A percentile compares a stretch with the other conserved stretches of the same genome.
These are phyloP conservation scores for Heliothis virescens DNA, from an alignment of 1,140 invertebrate species.

Conservation along the genomic window DNA sequence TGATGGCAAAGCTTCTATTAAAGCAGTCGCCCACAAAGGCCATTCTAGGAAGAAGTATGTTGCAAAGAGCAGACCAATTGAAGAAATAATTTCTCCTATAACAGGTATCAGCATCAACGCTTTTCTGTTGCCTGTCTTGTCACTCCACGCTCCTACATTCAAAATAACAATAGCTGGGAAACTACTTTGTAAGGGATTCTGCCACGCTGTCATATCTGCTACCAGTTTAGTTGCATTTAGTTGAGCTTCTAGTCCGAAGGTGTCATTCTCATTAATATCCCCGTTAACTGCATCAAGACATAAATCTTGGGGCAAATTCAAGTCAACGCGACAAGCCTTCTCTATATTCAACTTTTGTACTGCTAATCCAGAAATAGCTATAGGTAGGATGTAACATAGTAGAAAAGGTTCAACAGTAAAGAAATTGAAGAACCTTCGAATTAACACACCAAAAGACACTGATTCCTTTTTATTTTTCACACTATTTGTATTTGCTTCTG, in stretches of 20 bases:
- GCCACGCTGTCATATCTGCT: slow-evolving; percentile 86
- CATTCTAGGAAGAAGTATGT: slow-evolving; percentile 85
- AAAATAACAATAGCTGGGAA: slow-evolving; percentile 87
- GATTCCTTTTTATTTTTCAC: slow-evolving; percentile 47
- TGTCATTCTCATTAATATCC: slow-evolving; percentile 64
- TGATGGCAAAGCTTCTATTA: slow-evolving; percentile 85
- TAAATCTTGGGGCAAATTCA: slow-evolving; percentile 83
- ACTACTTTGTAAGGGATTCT: slow-evolving; percentile 85
- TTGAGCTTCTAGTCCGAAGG: slow-evolving; percentile 66
- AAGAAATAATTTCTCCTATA: slow-evolving; percentile 84
- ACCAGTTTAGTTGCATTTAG: slow-evolving; percentile 82
- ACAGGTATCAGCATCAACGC: slow-evolving; percentile 86
- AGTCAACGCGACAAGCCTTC: slow-evolving; percentile 87
- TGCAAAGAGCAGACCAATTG: slow-evolving; percentile 83
- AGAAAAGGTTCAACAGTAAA: slow-evolving; percentile 87
- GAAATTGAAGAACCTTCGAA: slow-evolving; percentile 62
- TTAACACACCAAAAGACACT: slow-evolving; percentile 40
- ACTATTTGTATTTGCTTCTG: slow-evolving; percentile 43
- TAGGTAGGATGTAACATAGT: slow-evolving; percentile 85
- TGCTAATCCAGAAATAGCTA: slow-evolving; percentile 82
- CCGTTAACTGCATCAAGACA: slow-evolving; percentile 82
- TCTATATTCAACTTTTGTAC: slow-evolving; percentile 87
- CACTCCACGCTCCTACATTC: slow-evolving; percentile 89
- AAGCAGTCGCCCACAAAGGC: slow-evolving; percentile 84
- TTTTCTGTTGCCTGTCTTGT: slow-evolving; percentile 87